These are phyloP conservation scores for Philotrypesis tridentata DNA, from an alignment of 1,140 invertebrate species.

Conservation along the genomic window DNA sequence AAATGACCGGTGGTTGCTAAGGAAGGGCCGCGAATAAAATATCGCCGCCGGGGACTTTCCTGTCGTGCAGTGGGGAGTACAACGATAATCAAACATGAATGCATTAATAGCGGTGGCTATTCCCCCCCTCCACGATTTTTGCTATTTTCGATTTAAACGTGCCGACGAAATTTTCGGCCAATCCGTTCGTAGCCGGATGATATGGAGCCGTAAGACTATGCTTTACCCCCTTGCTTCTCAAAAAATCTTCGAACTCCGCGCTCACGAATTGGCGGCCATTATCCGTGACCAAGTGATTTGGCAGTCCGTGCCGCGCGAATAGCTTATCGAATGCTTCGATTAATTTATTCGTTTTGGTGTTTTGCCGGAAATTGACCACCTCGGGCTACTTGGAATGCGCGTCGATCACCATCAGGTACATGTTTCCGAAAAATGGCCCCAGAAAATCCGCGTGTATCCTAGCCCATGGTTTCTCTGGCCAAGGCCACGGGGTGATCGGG, in stretches of 20 bases:
- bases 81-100: slow-evolving; percentile 42
- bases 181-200: slow-evolving; percentile 63
- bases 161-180: slow-evolving; percentile 60
- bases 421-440: neutral
- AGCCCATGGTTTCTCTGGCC: slow-evolving; percentile 8
- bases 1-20: too few relatives aligned
- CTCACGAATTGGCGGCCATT: slow-evolving; percentile 56
- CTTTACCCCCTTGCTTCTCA: slow-evolving; percentile 57
- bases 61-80: too few relatives aligned
- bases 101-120: slow-evolving; percentile 36
- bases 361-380: too few relatives aligned
- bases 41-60: too few relatives aligned
- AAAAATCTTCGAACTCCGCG: slow-evolving; percentile 56
- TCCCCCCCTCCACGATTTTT: slow-evolving; percentile 51
- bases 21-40: too few relatives aligned
- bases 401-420: neutral
- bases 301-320: too few relatives aligned
- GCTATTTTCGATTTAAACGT: slow-evolving; percentile 61
- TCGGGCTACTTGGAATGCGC: slow-evolving; percentile 3
- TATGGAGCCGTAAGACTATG: slow-evolving; percentile 59
- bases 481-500: slow-evolving; percentile 1
- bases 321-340: too few relatives aligned
- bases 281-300: too few relatives aligned
- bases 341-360: too few relatives aligned
- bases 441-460: slow-evolving; percentile 3